These are phyloP conservation scores for Drosophila falleni DNA, from an alignment of 2,888 invertebrate species.

Conservation along the genomic window DNA sequence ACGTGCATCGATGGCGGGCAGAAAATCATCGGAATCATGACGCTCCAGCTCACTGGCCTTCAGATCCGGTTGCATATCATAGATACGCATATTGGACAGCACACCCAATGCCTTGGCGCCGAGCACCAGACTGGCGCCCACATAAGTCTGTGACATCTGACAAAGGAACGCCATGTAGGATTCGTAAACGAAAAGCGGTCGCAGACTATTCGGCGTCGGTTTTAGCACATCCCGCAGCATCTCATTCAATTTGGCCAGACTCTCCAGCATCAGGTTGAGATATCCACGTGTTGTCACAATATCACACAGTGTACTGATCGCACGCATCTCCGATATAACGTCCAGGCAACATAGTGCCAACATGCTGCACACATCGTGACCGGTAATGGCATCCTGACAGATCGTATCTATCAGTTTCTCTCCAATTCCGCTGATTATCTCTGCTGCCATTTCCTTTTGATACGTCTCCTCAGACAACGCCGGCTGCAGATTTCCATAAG, in stretches of 20 bases:
- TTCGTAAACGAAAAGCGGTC: constrained; percentile 94
- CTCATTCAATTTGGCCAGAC: constrained; percentile 91
- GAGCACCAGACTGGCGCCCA: constrained; percentile 89
- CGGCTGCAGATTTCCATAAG: constrained; percentile 85
- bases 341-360: constrained; percentile 93
- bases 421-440: constrained; percentile 91
- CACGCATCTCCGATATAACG: constrained; percentile 91
- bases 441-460: constrained; percentile 85
- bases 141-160: constrained; percentile 89
- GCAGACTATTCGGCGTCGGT: constrained; percentile 89
- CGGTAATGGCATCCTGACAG: constrained; percentile 94
- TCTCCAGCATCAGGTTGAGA: constrained; percentile 93
- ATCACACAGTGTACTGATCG: constrained; percentile 89
- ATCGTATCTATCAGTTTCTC: constrained; percentile 92
- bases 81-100: constrained; percentile 89
- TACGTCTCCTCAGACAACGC: constrained; percentile 58
- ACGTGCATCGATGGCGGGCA: constrained; percentile 89
- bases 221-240: constrained; percentile 88
- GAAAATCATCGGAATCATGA: constrained; percentile 84
- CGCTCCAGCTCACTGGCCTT: constrained; percentile 77
- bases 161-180: constrained; percentile 93
- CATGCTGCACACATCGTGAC: constrained; percentile 96
- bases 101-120: constrained; percentile 88
- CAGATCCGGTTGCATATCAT: constrained; percentile 91
- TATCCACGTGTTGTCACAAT: constrained; percentile 89